Evolutionary conservation across 2,797 vertebrate genomes (phyloP).

Genomic region (Gallinago nigripennis): DNA sequence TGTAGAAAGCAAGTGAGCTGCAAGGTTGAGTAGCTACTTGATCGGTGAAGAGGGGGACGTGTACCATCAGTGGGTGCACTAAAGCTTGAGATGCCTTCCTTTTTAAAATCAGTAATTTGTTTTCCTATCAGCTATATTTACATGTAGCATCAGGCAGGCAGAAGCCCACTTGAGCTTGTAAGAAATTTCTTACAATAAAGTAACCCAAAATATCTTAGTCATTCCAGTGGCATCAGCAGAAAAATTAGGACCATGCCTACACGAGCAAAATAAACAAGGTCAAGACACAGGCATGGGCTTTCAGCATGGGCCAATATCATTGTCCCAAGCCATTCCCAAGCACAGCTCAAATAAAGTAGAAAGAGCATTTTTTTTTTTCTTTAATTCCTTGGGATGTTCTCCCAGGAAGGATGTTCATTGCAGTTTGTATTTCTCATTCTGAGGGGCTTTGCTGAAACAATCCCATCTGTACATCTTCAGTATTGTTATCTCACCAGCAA

Average conservation of each 20-base stretch:
- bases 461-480: not conserved
- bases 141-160: not conserved
- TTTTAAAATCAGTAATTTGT: not conserved
- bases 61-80: not conserved
- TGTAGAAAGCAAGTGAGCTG: not conserved
- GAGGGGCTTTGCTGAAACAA: not conserved
- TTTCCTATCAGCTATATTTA: not conserved
- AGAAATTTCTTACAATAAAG: not conserved
- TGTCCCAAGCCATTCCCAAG: not conserved
- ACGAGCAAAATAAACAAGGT: not conserved
- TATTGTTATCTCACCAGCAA: not conserved
- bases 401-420: not conserved
- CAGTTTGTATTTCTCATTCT: not conserved
- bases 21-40: not conserved
- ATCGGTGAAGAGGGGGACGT: not conserved
- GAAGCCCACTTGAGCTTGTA: not conserved
- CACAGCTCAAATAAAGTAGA: not conserved
- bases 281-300: not conserved
- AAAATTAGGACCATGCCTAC: not conserved
- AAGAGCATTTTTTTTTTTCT: not conserved
- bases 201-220: not conserved
- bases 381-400: not conserved
- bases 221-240: not conserved
- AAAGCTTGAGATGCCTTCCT: not conserved
- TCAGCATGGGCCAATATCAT: not conserved